Conservation (phyloP, 2,888 invertebrate species). For the Hetaerina titia region DNA sequence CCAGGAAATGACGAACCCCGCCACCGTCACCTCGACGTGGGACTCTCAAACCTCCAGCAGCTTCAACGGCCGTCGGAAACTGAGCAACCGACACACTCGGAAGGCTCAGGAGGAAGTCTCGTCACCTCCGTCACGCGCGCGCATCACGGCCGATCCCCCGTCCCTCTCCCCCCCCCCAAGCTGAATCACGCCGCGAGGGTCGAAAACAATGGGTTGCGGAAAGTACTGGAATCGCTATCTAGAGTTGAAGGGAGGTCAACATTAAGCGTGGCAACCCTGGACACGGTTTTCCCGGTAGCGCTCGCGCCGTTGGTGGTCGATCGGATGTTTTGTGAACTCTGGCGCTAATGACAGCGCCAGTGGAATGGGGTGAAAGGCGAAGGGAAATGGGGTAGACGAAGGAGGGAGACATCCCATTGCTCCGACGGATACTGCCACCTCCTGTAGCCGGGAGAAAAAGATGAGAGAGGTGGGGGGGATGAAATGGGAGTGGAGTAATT, state of each 20-base stretch:
- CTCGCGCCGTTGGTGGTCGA: neutral
- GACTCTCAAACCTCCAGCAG: too few relatives aligned
- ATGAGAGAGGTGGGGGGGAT: neutral
- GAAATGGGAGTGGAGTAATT: neutral
- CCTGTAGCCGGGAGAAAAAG: neutral
- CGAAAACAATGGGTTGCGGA: constrained; percentile 4
- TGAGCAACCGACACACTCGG: too few relatives aligned
- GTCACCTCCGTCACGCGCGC: too few relatives aligned
- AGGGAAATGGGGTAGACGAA: neutral
- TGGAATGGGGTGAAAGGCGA: neutral
- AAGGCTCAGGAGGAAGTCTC: too few relatives aligned
- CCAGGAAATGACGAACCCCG: too few relatives aligned
- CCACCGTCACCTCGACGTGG: too few relatives aligned
- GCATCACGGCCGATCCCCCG: too few relatives aligned
- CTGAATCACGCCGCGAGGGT: neutral
- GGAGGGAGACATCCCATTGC: neutral
- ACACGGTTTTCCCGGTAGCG: neutral
- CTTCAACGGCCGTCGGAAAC: too few relatives aligned
- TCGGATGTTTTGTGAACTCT: neutral
- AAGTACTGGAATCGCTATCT: neutral
- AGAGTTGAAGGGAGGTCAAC: constrained; percentile 15
- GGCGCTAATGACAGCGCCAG: neutral
- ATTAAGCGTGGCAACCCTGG: neutral
- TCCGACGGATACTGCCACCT: neutral
- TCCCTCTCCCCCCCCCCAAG: neutral